Percentiles rank a stretch among this genome's conserved stretches.
phyloP scores from a whole-genome alignment of 2,113 vertebrate species.

The Podiceps cristatus region DNA sequence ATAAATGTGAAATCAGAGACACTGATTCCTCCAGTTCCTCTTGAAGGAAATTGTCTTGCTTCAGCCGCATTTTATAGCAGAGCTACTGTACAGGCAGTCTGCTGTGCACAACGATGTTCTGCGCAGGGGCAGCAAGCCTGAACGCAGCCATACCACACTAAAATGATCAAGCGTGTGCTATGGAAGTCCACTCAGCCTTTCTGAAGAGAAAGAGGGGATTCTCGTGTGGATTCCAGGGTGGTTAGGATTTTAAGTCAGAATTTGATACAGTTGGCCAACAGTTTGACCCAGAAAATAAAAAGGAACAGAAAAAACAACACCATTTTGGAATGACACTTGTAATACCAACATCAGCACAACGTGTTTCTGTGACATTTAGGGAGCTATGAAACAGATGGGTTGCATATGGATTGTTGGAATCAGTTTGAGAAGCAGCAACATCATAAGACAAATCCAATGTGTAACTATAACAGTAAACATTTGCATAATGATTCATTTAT shows the following conservation, averaged over 20 bases:
- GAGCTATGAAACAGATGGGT: background rate
- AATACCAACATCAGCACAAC: background rate
- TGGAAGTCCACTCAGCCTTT: background rate
- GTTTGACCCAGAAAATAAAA: background rate
- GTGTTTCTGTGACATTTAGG: background rate
- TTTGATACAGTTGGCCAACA: background rate
- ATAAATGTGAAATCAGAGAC: background rate
- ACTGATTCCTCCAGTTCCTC: background rate
- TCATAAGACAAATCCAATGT: background rate
- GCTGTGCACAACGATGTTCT: rapidly evolving
- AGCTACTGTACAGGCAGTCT: rapidly evolving
- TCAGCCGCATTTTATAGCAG: background rate
- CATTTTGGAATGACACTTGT: background rate
- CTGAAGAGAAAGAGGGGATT: background rate
- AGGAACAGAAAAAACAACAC: rapidly evolving
- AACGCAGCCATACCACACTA: rapidly evolving
- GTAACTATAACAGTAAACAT: background rate
- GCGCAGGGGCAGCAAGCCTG: rapidly evolving
- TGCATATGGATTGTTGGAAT: background rate
- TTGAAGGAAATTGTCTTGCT: background rate
- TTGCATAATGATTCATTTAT: background rate
- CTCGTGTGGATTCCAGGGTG: background rate
- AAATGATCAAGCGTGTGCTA: background rate
- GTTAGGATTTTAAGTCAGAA: background rate
- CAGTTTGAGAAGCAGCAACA: background rate